Percentiles rank a stretch among this genome's conserved stretches.
These are phyloP conservation scores for Meteorus cinctellus DNA, from an alignment of 2,888 invertebrate species.

Conservation along the genomic window DNA sequence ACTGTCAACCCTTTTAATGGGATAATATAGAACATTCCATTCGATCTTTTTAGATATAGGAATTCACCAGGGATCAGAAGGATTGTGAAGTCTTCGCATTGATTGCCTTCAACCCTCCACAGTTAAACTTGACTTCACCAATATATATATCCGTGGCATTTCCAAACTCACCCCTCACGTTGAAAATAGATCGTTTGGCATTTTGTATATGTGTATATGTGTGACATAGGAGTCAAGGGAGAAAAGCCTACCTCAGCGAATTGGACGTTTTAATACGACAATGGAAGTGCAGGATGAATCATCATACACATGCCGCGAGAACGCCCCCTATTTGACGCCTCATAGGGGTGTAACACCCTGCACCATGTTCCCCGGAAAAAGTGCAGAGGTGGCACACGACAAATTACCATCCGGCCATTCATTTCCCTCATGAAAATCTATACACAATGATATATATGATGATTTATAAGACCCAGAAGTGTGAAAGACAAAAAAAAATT, in stretches of 20 bases:
- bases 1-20: conserved; percentile 3
- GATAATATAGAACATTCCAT: neutral
- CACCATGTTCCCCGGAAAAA: conserved; percentile 21
- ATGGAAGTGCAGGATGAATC: conserved; percentile 42
- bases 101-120: conserved; percentile 31
- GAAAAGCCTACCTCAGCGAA: conserved; percentile 46
- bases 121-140: conserved; percentile 23
- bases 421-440: conserved; percentile 1
- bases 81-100: conserved; percentile 13
- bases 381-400: conserved; percentile 43
- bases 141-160: conserved; percentile 16
- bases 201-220: conserved; percentile 2
- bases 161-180: neutral
- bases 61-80: conserved; percentile 5
- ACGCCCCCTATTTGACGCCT: conserved; percentile 33
- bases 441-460: no score
- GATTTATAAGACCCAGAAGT: no score
- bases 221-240: conserved; percentile 29
- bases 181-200: conserved; percentile 16
- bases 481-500: no score
- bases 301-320: conserved; percentile 34
- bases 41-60: neutral
- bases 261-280: conserved; percentile 47
- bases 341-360: conserved; percentile 25
- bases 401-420: conserved; percentile 55